Evolutionary conservation across 2,888 invertebrate genomes (phyloP), one percentile per base, ranked within the genome.

Genomic region (Bibio marci): DNA sequence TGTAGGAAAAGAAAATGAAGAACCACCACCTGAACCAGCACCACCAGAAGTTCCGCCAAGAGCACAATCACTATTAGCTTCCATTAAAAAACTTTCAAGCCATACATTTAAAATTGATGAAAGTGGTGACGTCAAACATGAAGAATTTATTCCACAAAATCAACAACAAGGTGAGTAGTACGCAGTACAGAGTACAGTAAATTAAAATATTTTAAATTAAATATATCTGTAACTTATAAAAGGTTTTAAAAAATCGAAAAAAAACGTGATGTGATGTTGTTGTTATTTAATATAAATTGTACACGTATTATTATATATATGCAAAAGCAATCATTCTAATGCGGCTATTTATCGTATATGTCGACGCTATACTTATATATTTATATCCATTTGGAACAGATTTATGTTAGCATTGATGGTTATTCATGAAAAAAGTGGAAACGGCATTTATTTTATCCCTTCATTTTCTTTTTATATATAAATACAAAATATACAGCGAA

Each of bases 31-130:
- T 3, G 83, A 85, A 54, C 85, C 85, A 2, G 83, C 83, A 37
- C 85, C 85, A 6, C 85, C 83, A 3, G 83, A 83, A 63, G 79
- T 85, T 37, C 85, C 85, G 27, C 83, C 83, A n/a, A 69, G 85
- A 31, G 83, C 85, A 2, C 83, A 82, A 13, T 85, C 85, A 36
- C 66, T 85, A 43, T 76, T 82, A 17, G 55, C 60, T 53, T 61
- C 61, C 40, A 49, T 61, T 45, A 54, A 58, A 40, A 61, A 61
- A 48, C 55, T 58, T 41, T 59, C 61, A 41, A 61, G 62, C 48
- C 61, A 61, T 48, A 59, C 59, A 47, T 49, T 62, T 25, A 59
- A 62, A 46, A 59, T 57, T 45, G 62, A 60, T 43, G 59, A 60
- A 42, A 58, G 57, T 46, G 57, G 57, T 43, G 62, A 62, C 48